Percentiles rank a stretch among this genome's conserved stretches.
Conservation (phyloP, 2,888 invertebrate species). For the Enchytraeus crypticus region DNA sequence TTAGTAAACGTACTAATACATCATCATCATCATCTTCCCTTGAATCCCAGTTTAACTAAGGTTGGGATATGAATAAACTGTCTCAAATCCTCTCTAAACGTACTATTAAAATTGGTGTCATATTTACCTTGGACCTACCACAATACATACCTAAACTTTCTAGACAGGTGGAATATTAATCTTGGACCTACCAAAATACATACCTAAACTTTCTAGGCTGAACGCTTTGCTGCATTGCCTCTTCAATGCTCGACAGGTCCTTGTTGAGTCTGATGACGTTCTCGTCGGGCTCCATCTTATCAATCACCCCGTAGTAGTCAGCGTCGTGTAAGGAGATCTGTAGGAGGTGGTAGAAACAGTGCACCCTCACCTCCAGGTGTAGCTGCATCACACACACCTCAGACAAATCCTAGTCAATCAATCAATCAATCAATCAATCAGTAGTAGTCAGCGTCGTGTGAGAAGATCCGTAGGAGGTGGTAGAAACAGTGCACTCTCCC, state of each 20-base stretch:
- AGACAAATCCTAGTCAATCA: slow-evolving; percentile 19
- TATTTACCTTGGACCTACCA: no score
- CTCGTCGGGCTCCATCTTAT: slow-evolving; percentile 67
- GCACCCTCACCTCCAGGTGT: slow-evolving; percentile 85
- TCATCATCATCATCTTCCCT: no score
- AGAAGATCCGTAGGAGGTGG: slow-evolving; percentile 63
- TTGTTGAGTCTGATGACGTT: slow-evolving; percentile 69
- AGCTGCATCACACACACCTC: slow-evolving; percentile 68
- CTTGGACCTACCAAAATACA: no score
- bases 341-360: slow-evolving; percentile 85
- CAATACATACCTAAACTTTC: no score
- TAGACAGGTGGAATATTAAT: no score
- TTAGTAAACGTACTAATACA: no score
- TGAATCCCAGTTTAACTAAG: no score
- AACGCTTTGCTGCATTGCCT: slow-evolving; percentile 65
- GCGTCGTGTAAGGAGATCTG: slow-evolving; percentile 50
- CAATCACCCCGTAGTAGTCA: slow-evolving; percentile 54
- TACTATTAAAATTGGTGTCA: no score
- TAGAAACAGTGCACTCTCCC: slow-evolving; percentile 83
- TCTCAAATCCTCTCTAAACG: no score
- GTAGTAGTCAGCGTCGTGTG: slow-evolving; percentile 32
- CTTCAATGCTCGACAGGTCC: slow-evolving; percentile 68
- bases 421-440: slow-evolving; percentile 58
- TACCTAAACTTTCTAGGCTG: slow-evolving; percentile 71
- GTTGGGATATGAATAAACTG: no score